Base-by-base conservation (phyloP, 1,140 invertebrate genomes). In the Potamilus streckersoni region DNA sequence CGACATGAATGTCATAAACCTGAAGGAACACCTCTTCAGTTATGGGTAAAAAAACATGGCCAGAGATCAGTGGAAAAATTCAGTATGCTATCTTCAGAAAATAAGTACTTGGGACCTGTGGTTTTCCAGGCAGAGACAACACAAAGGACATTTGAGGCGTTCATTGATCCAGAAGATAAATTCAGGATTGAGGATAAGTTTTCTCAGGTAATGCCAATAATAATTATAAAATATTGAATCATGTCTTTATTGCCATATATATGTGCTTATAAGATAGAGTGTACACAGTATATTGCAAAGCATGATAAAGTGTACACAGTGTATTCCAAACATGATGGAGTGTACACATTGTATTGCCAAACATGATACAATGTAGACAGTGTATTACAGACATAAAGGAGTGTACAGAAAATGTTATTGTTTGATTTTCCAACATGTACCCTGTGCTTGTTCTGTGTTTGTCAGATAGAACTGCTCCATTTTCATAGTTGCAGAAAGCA, bases 151-250 rank as follows among this genome's bases (percentile, higher is more conserved):
- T 97, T 98, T 90, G 94, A 95, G 2, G 97, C 96, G 14, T 97
- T 96, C 83, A 98, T 99, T 82, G 97, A 99, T 90, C 95, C 95
- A 16, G 96, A 98, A 76, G 93, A 98, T 85, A 93, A 95, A 88
- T 98, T 97, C 90, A 92, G 92, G 72, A 92, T 95, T 74, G 94
- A 95, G 89, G 97, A 98, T 88, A 97, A 98, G 91, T 90, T 99
- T 65, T 98, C 97, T 19, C 96, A 98, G 91, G 95, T 95, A 89
- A 85, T 38, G 55, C 11, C 15, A 17, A 15, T 56, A 17, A 38
- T 2, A 64, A 83, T 14, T 62, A 23, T 62, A 19, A 62, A n/a
- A 11, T 11, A 8, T 14, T n/a, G 19, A 62, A 62, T 62, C 60
- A 62, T 62, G 11, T 19, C 60, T 14, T 62, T 23, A 4, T 49